These are phyloP conservation scores for Himalopsyche japonica DNA, from an alignment of 2,888 invertebrate species.

Conservation along the genomic window DNA sequence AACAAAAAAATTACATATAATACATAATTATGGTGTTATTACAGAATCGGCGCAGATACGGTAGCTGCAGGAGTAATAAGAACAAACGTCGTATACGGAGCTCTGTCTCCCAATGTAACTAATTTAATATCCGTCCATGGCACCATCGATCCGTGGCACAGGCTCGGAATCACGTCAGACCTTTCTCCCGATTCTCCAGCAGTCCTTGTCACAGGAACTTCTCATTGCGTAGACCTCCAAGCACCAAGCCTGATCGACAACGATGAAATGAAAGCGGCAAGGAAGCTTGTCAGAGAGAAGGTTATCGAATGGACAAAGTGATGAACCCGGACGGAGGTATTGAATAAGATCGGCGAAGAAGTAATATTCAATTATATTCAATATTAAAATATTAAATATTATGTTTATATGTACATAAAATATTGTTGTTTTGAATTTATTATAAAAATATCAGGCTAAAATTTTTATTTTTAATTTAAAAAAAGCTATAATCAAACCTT, in stretches of 20 bases:
- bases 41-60: not conserved
- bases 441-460: too few species aligned
- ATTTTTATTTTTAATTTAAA: too few species aligned
- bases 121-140: constrained; percentile 64
- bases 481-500: too few species aligned
- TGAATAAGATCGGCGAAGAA: too few species aligned
- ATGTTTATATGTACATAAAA: too few species aligned
- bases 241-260: not conserved
- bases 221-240: constrained; percentile 26
- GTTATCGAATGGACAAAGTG: constrained; percentile 9
- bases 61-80: constrained; percentile 48
- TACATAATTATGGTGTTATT: too few species aligned
- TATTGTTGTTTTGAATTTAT: too few species aligned
- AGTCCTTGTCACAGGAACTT: constrained; percentile 27
- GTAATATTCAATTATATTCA: too few species aligned
- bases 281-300: not conserved
- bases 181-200: constrained; percentile 19
- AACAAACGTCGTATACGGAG: constrained; percentile 60
- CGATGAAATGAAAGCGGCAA: constrained; percentile 11
- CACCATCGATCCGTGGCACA: constrained; percentile 61
- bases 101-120: constrained; percentile 54
- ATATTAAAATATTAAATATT: too few species aligned
- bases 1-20: too few species aligned
- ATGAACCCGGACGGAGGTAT: not conserved
- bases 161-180: constrained; percentile 55